Evolutionary conservation across 1,140 invertebrate species (phyloP).

Genomic region (Drosophila nannoptera): DNA sequence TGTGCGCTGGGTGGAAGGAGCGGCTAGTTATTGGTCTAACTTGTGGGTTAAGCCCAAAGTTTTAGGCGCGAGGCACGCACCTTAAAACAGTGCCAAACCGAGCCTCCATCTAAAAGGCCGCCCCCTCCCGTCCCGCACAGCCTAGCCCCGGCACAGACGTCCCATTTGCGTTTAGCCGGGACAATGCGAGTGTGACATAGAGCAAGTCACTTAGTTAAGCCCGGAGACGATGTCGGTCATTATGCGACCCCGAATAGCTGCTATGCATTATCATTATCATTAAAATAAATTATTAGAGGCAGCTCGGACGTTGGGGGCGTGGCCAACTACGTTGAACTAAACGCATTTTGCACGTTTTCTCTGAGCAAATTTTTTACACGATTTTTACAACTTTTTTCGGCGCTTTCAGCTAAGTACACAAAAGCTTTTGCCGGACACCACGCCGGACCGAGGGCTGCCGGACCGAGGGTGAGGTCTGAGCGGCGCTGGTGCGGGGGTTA

Average conservation of each 20-base stretch:
- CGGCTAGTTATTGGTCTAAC: constrained; percentile 45
- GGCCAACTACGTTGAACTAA: constrained; percentile 49
- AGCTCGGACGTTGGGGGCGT: constrained; percentile 45
- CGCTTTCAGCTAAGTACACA: constrained; percentile 64
- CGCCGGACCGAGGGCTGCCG: neutral
- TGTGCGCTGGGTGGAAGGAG: constrained; percentile 37
- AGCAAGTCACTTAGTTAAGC: constrained; percentile 42
- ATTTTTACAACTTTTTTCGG: constrained; percentile 74
- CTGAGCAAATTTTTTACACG: constrained; percentile 74
- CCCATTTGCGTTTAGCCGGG: neutral
- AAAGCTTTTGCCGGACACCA: constrained; percentile 57
- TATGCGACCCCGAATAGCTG: constrained; percentile 46
- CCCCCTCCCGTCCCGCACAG: too few relatives aligned
- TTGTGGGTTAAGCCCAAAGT: constrained; percentile 25
- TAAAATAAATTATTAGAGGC: constrained; percentile 78
- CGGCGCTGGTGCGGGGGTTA: neutral
- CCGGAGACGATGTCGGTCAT: constrained; percentile 18
- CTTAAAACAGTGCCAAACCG: constrained; percentile 6
- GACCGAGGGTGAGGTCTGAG: neutral
- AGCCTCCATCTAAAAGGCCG: neutral
- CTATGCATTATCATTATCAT: constrained; percentile 78
- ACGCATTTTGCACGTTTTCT: constrained; percentile 74
- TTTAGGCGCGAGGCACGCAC: constrained; percentile 15
- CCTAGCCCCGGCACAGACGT: neutral
- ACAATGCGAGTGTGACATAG: constrained; percentile 7